These are phyloP conservation scores for Malurus splendens DNA, from an alignment of 2,797 vertebrate genomes.

Conservation along the genomic window DNA sequence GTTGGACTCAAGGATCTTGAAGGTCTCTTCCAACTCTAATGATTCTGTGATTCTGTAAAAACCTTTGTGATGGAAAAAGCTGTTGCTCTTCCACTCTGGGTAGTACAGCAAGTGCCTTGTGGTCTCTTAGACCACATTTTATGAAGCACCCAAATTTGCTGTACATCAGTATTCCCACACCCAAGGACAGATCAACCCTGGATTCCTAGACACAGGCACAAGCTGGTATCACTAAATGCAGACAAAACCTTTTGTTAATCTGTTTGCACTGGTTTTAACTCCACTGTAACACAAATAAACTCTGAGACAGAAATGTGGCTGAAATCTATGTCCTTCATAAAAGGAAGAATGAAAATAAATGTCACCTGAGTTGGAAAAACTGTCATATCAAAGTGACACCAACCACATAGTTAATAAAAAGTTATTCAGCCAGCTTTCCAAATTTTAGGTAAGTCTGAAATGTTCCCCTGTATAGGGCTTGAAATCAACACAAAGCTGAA, in stretches of 20 bases:
- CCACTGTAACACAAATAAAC: background rate
- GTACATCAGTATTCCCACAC: background rate
- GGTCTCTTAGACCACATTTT: background rate
- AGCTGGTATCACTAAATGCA: background rate
- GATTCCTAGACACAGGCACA: background rate
- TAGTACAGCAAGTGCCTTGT: background rate
- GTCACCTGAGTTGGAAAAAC: background rate
- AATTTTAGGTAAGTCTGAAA: conserved; percentile 74
- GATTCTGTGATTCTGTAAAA: background rate
- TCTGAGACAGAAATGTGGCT: background rate
- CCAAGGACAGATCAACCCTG: background rate
- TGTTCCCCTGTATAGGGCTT: conserved; percentile 79
- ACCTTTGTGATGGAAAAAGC: background rate
- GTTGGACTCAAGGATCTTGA: no score
- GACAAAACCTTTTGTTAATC: background rate
- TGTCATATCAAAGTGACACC: background rate
- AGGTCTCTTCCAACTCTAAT: no score
- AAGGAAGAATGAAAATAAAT: background rate
- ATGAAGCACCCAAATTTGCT: background rate
- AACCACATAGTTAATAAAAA: background rate
- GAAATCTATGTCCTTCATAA: background rate
- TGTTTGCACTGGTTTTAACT: background rate
- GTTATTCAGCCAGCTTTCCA: conserved; percentile 75
- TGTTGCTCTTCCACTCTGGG: background rate
- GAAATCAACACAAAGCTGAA: conserved; percentile 84